These are phyloP conservation scores for Parnassius orleans DNA, from an alignment of 2,888 invertebrate genomes.

Conservation along the genomic window DNA sequence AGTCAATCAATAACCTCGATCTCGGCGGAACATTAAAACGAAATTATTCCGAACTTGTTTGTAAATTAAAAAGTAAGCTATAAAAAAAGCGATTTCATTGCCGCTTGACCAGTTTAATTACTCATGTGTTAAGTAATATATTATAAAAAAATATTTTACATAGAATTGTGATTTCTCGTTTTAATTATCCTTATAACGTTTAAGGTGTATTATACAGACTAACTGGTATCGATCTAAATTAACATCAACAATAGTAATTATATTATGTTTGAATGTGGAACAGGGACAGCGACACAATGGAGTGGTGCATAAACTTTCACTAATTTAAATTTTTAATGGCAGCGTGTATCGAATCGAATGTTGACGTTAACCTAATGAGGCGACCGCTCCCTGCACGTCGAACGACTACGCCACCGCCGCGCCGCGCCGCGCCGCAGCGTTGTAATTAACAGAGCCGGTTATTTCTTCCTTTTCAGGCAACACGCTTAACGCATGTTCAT, in stretches of 20 bases:
- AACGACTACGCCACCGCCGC: not conserved
- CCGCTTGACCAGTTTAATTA: conserved; percentile 18
- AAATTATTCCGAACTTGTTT: conserved; percentile 23
- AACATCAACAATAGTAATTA: conserved; percentile 22
- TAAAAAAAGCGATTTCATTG: conserved; percentile 18
- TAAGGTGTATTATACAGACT: not conserved
- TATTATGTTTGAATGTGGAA: conserved; percentile 20
- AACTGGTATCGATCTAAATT: conserved; percentile 20
- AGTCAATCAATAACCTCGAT: conserved; percentile 26
- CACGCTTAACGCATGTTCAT: conserved; percentile 15
- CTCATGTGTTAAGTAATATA: conserved; percentile 2
- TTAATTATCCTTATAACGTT: not conserved
- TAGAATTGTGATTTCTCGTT: conserved; percentile 16
- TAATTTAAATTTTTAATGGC: conserved; percentile 42
- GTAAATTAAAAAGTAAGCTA: conserved; percentile 13
- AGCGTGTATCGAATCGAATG: conserved; percentile 31
- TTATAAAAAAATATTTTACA: conserved; percentile 21
- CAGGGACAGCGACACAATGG: conserved; percentile 34
- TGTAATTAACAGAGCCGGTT: conserved; percentile 21
- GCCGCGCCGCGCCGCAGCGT: conserved; percentile 8
- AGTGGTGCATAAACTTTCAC: conserved; percentile 37
- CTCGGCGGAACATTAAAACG: conserved; percentile 14
- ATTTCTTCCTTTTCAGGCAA: conserved; percentile 12
- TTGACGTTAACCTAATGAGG: conserved; percentile 36
- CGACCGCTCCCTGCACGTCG: conserved; percentile 32